A percentile compares a stretch with the other conserved stretches of the same genome.
Conservation (phyloP, 2,888 invertebrate genomes). For the Ecliptopera silaceata region DNA sequence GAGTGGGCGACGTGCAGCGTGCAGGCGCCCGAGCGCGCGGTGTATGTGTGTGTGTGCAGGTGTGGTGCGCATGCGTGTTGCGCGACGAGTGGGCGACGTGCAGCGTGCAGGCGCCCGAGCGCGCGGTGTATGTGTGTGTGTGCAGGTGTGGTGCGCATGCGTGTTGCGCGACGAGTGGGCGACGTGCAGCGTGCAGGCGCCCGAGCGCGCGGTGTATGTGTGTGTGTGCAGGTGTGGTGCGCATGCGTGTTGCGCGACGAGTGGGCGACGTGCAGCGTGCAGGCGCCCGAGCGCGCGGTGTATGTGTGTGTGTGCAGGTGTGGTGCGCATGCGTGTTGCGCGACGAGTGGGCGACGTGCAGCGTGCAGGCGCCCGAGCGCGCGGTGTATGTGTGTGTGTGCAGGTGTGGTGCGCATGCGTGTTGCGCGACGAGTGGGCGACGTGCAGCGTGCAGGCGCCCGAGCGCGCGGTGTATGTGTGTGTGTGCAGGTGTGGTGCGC, state of each 20-base stretch:
- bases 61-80: slow-evolving; percentile 91
- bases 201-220: slow-evolving; percentile 86
- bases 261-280: slow-evolving; percentile 48
- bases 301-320: too few relatives aligned
- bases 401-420: slow-evolving; percentile 94
- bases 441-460: slow-evolving; percentile 78
- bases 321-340: slow-evolving; percentile 91
- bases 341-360: slow-evolving; percentile 71
- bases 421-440: slow-evolving; percentile 81
- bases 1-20: slow-evolving; percentile 47
- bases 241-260: slow-evolving; percentile 87
- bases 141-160: slow-evolving; percentile 93
- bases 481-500: too few relatives aligned
- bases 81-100: slow-evolving; percentile 78
- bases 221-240: too few relatives aligned
- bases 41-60: too few relatives aligned
- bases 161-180: slow-evolving; percentile 85
- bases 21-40: slow-evolving; percentile 86
- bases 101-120: slow-evolving; percentile 82
- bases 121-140: too few relatives aligned
- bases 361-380: slow-evolving; percentile 84
- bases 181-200: slow-evolving; percentile 71
- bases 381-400: too few relatives aligned
- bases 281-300: slow-evolving; percentile 86
- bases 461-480: too few relatives aligned